These are phyloP conservation scores for Tangara arthus DNA, from an alignment of 2,797 vertebrate species.

Conservation along the genomic window DNA sequence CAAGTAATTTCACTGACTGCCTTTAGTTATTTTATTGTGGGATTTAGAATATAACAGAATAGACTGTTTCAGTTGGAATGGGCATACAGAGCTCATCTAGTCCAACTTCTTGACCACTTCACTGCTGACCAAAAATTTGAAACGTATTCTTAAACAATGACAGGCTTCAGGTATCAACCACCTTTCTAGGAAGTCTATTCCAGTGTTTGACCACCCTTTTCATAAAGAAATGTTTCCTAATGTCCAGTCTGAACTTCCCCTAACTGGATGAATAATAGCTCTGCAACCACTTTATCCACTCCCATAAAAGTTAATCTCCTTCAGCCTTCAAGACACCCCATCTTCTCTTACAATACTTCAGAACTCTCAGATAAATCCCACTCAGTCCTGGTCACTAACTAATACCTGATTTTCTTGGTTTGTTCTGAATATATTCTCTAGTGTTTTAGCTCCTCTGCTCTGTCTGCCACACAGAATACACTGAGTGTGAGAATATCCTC, in stretches of 20 bases:
- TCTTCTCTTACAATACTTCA: neutral
- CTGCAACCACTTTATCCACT: neutral
- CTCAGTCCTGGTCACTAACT: neutral
- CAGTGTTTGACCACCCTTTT: neutral
- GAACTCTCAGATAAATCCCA: neutral
- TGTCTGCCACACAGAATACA: neutral
- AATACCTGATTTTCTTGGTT: neutral
- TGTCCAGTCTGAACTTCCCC: neutral
- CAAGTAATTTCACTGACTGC: neutral
- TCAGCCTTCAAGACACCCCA: neutral
- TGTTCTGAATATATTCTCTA: neutral
- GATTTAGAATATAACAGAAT: neutral
- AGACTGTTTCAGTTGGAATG: neutral
- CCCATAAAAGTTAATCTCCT: neutral
- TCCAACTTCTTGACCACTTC: neutral
- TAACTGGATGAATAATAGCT: neutral
- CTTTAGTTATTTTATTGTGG: neutral
- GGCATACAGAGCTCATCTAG: neutral
- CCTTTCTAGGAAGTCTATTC: neutral
- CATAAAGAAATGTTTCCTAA: neutral
- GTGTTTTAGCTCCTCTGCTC: neutral
- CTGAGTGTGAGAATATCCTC: neutral
- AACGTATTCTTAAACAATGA: neutral
- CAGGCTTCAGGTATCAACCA: neutral
- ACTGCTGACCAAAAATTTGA: neutral